Evolutionary conservation across 2,888 invertebrate species (phyloP).

Genomic region (Oxytorus armatus): DNA sequence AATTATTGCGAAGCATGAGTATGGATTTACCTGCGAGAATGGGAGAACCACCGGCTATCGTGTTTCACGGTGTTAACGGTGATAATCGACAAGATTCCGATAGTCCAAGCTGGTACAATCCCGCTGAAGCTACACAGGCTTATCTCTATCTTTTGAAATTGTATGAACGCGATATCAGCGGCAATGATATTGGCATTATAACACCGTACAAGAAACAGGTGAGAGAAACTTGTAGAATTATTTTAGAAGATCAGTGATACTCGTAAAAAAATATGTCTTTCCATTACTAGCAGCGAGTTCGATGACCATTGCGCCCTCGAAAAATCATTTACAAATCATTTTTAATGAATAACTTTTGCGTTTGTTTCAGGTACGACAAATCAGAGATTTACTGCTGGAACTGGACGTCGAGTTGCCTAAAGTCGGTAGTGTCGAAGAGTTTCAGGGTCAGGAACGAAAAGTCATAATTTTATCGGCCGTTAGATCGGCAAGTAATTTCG

Average conservation of each 20-base stretch:
- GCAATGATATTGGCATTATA: constrained; percentile 94
- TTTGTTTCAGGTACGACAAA: constrained; percentile 86
- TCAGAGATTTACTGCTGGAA: constrained; percentile 86
- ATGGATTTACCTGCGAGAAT: constrained; percentile 80
- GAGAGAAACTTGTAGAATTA: constrained; percentile 70
- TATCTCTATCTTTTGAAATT: constrained; percentile 88
- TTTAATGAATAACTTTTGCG: no score
- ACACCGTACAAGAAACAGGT: constrained; percentile 97
- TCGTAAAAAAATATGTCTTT: constrained; percentile 72
- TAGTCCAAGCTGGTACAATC: constrained; percentile 96
- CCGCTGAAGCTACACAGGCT: constrained; percentile 90
- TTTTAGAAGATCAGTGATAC: no score
- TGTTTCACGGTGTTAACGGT: constrained; percentile 91
- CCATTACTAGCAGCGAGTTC: no score
- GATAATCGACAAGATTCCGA: constrained; percentile 89
- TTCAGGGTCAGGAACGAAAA: constrained; percentile 92
- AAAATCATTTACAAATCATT: no score
- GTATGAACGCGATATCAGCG: constrained; percentile 87
- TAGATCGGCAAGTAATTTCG: constrained; percentile 84
- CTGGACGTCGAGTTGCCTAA: constrained; percentile 87
- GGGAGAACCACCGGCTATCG: constrained; percentile 85
- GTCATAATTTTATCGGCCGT: constrained; percentile 91
- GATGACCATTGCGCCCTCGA: no score
- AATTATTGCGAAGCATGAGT: constrained; percentile 81
- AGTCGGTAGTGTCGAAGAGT: constrained; percentile 94